Base-by-base conservation (phyloP, 1,140 invertebrate genomes). In the Amyelois transitella region DNA sequence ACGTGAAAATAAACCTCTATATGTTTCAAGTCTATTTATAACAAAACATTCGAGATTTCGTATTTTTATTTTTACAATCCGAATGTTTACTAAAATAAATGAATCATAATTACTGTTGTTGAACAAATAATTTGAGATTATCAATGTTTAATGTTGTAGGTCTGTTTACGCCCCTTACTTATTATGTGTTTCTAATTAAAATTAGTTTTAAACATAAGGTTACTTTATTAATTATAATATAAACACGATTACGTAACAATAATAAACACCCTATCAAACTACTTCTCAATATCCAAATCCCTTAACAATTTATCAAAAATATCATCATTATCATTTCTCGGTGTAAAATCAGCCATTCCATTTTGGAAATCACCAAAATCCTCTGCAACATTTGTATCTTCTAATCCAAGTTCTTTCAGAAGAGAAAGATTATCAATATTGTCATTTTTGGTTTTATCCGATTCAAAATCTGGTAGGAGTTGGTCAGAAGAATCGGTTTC, bases 351-450 rank as follows among this genome's bases (percentile, higher is more conserved):
- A 38, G 72, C 71, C n/a, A 75, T 18, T 5, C 80, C 84, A 53
- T 86, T 84, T 64, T 87, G 82, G 44, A 87, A 87, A 6, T 86
- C 82, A 1, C 84, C 82, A 62, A 87, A 87, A 20, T 81, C 75
- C 2, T 53, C 6, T n/a, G 49, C 18, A 8, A 44, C 24, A 48
- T 62, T 71, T 0, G 73, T 69, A 45, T 87, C 81, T 0, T 64
- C 79, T 20, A 87, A 57, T 0, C 84, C 82, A 6, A 87, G 54
- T 59, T 87, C 84, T 44, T 79, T 81, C 64, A 87, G 60, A 25
- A 87, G 64, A 18, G 72, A 75, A 44, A 87, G 53, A 55, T 84
- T 81, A 50, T 85, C 77, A 57, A 62, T 22, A 24, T 55, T 72
- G 49, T 76, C 74, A 58, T 18, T 50, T 67, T 69, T 76, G 53